Evolutionary conservation across 2,113 vertebrate genomes (phyloP).

Genomic region (Naja naja): DNA sequence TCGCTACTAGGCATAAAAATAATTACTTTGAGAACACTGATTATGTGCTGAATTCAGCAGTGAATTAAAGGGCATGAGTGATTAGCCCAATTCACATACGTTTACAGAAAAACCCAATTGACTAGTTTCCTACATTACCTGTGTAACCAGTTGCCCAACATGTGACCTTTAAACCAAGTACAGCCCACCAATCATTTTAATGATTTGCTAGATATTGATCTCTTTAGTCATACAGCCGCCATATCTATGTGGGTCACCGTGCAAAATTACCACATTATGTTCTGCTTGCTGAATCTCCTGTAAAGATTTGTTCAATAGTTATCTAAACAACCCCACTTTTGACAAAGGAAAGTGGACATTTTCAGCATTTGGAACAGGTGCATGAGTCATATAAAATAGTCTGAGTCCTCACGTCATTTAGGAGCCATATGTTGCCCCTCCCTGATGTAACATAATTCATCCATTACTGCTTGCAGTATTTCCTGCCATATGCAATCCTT

Average conservation of each 20-base stretch:
- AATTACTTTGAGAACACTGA: background rate
- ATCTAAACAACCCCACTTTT: background rate
- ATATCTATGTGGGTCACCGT: too few species aligned
- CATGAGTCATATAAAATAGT: background rate
- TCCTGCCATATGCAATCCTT: conserved; percentile 31
- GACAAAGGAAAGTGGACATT: background rate
- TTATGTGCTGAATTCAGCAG: background rate
- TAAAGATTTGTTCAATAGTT: background rate
- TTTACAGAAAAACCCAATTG: background rate
- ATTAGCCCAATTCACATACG: background rate
- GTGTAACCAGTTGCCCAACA: background rate
- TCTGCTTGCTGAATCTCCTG: background rate
- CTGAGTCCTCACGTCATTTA: background rate
- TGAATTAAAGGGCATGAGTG: background rate
- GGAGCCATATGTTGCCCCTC: background rate
- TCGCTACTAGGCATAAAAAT: background rate
- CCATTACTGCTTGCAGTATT: conserved; percentile 27
- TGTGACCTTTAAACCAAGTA: background rate
- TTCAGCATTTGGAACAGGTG: background rate
- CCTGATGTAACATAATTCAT: conserved; percentile 50
- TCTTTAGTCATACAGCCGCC: background rate
- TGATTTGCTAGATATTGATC: background rate
- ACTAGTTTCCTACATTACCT: background rate
- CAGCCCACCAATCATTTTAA: background rate
- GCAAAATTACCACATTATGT: background rate